Evolutionary conservation across 1,140 invertebrate genomes (phyloP), one percentile per base, ranked within the genome.

Genomic region (Caenorhabditis latens): DNA sequence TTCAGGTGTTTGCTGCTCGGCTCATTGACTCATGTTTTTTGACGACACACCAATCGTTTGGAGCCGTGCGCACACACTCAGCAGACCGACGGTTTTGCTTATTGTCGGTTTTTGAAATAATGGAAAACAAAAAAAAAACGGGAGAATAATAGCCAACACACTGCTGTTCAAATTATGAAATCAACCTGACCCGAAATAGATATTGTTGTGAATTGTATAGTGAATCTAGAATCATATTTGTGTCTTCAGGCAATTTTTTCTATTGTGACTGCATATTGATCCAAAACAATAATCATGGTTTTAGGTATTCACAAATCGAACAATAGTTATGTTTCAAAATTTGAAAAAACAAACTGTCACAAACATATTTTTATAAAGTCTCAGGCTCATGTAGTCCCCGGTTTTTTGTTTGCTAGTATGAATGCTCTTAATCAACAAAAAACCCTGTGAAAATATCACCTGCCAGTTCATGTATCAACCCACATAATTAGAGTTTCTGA

Each of bases 21-120:
- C 71, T 79, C 46, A 79, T 71, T 79, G 71, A 79, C 71, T 79
- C 71, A 79, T 79, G 71, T 79, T 79, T 79, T 79, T 50, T 79
- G 46, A 79, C 71, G 46, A 53, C 71, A 79, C 71, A 79, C n/a
- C 42, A 46, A 71, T 71, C 65, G 71, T 48, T 79, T 79, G 71
- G 71, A 79, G 71, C 71, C 50, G n/a, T 79, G 71, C 8, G 71
- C 71, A 79, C 46, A 71, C 65, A 71, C 24, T 21, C 61, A 63
- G n/a, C 55, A 58, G 19, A n/a, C 14, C 61, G 21, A 21, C 13
- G 19, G 46, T 79, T 19, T 42, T 79, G 5, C 19, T 21, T 50
- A 79, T 79, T 79, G 71, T 79, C 71, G 71, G 43, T 79, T 79
- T 79, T 50, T 79, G 71, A 50, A 79, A 13, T 5, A 11, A 79